Evolutionary conservation across 2,113 vertebrate species (phyloP).

Genomic region (Lepus europaeus): DNA sequence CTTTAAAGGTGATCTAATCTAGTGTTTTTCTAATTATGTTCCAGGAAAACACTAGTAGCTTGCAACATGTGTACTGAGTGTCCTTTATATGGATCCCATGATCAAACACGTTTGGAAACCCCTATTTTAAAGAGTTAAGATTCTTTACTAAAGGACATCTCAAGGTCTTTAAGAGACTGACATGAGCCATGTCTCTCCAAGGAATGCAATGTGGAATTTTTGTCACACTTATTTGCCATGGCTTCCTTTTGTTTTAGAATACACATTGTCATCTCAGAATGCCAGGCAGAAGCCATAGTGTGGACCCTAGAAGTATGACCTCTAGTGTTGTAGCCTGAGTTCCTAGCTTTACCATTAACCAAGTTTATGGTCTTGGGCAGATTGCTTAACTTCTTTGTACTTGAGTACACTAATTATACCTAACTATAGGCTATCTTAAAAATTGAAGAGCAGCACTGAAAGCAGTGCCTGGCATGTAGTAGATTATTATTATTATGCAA

Average conservation of each 20-base stretch:
- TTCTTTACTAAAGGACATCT: background rate
- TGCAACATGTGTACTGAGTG: background rate
- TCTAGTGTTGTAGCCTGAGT: background rate
- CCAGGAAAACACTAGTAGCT: background rate
- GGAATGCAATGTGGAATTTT: background rate
- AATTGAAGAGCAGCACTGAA: background rate
- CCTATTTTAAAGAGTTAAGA: background rate
- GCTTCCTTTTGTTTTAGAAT: background rate
- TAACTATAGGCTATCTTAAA: background rate
- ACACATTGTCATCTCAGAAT: background rate
- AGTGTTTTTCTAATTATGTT: slow-evolving; percentile 14
- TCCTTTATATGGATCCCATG: slow-evolving; percentile 45
- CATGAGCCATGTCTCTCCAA: background rate
- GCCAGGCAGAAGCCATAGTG: background rate
- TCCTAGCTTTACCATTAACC: background rate
- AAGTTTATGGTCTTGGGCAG: background rate
- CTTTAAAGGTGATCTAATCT: slow-evolving; percentile 10
- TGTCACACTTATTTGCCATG: background rate
- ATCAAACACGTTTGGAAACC: slow-evolving; percentile 26
- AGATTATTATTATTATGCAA: background rate
- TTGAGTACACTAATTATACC: background rate
- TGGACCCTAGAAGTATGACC: background rate
- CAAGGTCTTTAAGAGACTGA: background rate
- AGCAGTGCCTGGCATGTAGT: background rate
- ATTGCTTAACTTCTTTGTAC: background rate